Conservation (phyloP, 1,140 invertebrate genomes). For the Coelopa frigida region DNA sequence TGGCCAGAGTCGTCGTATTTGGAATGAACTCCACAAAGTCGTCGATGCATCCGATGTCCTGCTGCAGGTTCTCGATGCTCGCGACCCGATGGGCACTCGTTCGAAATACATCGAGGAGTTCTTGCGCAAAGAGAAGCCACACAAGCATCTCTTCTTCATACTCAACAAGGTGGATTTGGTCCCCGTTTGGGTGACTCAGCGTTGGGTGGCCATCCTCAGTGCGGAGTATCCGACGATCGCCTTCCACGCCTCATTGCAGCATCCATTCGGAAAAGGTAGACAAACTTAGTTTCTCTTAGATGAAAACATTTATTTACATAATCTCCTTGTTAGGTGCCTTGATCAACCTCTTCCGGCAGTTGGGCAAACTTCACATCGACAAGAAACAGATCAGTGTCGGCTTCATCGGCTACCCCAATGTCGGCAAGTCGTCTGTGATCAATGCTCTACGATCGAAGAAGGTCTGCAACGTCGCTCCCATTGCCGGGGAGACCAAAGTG, state of each 20-base stretch:
- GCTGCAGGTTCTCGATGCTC: constrained; percentile 86
- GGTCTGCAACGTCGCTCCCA: constrained; percentile 97
- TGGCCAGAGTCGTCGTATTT: constrained; percentile 95
- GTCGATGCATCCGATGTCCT: constrained; percentile 98
- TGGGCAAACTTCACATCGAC: constrained; percentile 90
- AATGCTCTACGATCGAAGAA: constrained; percentile 93
- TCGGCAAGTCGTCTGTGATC: constrained; percentile 97
- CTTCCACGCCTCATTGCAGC: constrained; percentile 95
- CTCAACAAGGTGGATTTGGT: constrained; percentile 94
- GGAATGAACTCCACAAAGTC: constrained; percentile 99
- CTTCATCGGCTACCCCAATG: constrained; percentile 98
- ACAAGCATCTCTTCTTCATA: constrained; percentile 93
- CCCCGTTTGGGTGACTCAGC: constrained; percentile 94
- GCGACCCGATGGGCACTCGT: constrained; percentile 92
- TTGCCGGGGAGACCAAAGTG: constrained; percentile 98
- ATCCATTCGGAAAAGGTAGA: constrained; percentile 92
- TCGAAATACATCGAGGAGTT: constrained; percentile 89
- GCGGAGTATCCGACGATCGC: constrained; percentile 95
- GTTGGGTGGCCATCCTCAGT: constrained; percentile 91
- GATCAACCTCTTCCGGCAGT: constrained; percentile 93
- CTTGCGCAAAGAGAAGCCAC: constrained; percentile 80
- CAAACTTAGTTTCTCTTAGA: too few species aligned
- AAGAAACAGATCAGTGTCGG: constrained; percentile 99
- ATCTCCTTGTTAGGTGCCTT: constrained; percentile 67
- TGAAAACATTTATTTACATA: too few species aligned